A percentile compares a stretch with the other conserved stretches of the same genome.
These are phyloP conservation scores for Irena cyanogastra DNA, from an alignment of 2,113 vertebrate species.

Conservation along the genomic window DNA sequence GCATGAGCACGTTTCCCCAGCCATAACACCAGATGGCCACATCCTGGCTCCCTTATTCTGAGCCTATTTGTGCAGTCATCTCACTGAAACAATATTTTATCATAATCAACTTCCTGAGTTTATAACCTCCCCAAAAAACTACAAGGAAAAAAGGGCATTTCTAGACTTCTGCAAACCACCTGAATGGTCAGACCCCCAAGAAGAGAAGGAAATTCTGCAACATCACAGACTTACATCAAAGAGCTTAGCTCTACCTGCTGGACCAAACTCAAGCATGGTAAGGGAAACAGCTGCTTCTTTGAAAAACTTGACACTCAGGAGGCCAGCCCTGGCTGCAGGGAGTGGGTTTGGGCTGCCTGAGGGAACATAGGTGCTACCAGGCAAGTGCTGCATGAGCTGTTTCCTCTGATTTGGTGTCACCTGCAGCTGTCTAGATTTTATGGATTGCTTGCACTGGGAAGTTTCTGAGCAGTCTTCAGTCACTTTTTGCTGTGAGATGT, in stretches of 20 bases:
- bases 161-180: not conserved
- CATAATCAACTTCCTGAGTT: not conserved
- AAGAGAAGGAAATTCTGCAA: not conserved
- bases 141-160: not conserved
- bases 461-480: not conserved
- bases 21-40: not conserved
- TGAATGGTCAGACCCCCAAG: not conserved
- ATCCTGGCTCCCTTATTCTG: not conserved
- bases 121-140: not conserved
- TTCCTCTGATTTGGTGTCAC: not conserved
- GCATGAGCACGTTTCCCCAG: not conserved
- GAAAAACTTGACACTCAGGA: not conserved
- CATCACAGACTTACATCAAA: not conserved
- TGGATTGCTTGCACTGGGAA: not conserved
- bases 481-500: not conserved
- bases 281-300: not conserved
- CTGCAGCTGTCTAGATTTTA: not conserved
- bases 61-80: not conserved
- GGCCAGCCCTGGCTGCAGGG: not conserved
- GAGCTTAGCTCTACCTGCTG: not conserved
- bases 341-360: rapidly evolving
- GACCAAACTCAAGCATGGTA: not conserved
- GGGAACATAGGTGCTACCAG: not conserved
- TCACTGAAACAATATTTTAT: not conserved
- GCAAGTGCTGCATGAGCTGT: not conserved